Base-by-base conservation (phyloP, 37 sponge, comb jelly and placozoan genomes). In the Beroe forskalii region DNA sequence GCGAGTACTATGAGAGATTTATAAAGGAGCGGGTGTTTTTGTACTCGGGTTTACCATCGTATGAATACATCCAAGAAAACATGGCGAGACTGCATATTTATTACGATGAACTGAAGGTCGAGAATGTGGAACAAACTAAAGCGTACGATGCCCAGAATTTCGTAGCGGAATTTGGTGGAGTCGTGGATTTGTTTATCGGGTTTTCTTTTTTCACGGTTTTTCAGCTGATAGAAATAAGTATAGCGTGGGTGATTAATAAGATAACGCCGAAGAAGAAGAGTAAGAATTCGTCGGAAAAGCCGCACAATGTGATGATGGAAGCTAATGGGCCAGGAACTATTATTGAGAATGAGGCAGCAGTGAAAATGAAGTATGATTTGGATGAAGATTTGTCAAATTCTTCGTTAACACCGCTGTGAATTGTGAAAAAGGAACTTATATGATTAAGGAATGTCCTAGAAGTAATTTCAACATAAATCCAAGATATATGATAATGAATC, bases 61-160 rank as follows among this genome's bases (percentile, higher is more conserved):
- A 38, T 48, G 40, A 41, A 48, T 80, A 80, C 55, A 37, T 37
- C 1, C 44, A 38, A 24, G 55, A 80, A 17, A 80, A 80, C 28
- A 80, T 80, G 86, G 86, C 86, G 0, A 41, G 86, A 25, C 8
- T 80, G 0, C 86, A 80, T 23, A 43, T 80, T 3, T 80, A 38
- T 25, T 80, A 80, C 55, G 55, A 41, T 24, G 86, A 41, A 23
- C 37, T 80, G 0, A 80, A 80, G 31, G 30, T 44, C 0, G 86
- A 41, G 17, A 25, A 33, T 40, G 2, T 43, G 1, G 30, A 80
- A 22, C 86, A 80, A 48, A 4, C 28, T 19, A 80, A 80, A n/a
- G 86, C 55, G 27, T 80, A 80, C 86, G 86, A 80, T 19, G 55
- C 55, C 48, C 86, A 80, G 86, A 80, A 80, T 38, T 80, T 80